Percentiles rank a stretch among this genome's conserved stretches.
Evolutionary conservation across 2,797 vertebrate species (phyloP).

Genomic region (Gymnoscopelus microlampas): DNA sequence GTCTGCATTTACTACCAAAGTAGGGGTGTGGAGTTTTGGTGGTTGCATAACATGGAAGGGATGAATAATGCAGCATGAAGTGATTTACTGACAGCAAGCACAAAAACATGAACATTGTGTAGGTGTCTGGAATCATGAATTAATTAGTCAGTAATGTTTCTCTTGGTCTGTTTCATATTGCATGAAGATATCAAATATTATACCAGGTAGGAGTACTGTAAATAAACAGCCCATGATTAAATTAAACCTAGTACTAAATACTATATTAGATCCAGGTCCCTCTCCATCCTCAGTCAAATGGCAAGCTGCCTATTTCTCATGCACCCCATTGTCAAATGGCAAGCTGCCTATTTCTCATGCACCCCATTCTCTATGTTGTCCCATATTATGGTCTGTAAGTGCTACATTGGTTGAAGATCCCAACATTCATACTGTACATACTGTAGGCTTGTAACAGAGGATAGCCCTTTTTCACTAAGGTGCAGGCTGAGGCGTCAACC

Average conservation of each 20-base stretch:
- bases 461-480: not conserved
- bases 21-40: slow-evolving; percentile 6
- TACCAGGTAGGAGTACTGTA: not conserved
- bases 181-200: slow-evolving; percentile 8
- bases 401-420: slow-evolving; percentile 40
- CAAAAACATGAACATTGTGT: slow-evolving; percentile 43
- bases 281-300: too few relatives aligned
- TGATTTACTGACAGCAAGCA: slow-evolving; percentile 47
- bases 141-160: not conserved
- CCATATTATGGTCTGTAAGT: slow-evolving; percentile 21
- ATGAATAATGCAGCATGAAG: slow-evolving; percentile 55
- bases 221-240: too few relatives aligned
- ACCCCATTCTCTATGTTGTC: slow-evolving; percentile 20
- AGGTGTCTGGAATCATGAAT: slow-evolving; percentile 44
- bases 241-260: too few relatives aligned
- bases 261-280: too few relatives aligned
- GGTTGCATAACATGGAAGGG: slow-evolving; percentile 50
- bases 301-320: too few relatives aligned
- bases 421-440: not conserved
- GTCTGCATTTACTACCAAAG: not conserved
- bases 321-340: not conserved
- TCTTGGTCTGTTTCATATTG: slow-evolving; percentile 6
- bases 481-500: not conserved
- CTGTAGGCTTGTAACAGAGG: slow-evolving; percentile 25
- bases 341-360: not conserved